A percentile compares a stretch with the other conserved stretches of the same genome.
These are phyloP conservation scores for Rhagoletis pomonella DNA, from an alignment of 1,140 invertebrate genomes.

Conservation along the genomic window DNA sequence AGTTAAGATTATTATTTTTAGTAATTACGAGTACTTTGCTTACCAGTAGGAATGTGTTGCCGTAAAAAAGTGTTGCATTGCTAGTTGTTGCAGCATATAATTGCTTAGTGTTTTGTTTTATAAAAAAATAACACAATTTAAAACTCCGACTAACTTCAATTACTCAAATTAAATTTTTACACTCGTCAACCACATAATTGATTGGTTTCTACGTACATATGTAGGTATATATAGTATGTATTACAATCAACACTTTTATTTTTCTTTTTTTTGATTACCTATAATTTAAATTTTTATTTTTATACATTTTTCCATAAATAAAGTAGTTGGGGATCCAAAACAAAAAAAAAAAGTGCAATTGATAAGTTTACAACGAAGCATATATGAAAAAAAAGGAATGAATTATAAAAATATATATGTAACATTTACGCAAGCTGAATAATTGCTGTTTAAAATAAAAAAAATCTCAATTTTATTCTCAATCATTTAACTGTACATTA, in stretches of 20 bases:
- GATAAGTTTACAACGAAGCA: constrained; percentile 12
- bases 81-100: not conserved
- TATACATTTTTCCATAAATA: not conserved
- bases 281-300: no score
- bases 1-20: not conserved
- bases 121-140: not conserved
- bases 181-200: not conserved
- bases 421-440: no score
- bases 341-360: not conserved
- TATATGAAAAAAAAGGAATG: not conserved
- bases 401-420: no score
- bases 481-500: no score
- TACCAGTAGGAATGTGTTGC: constrained; percentile 47
- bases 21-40: not conserved
- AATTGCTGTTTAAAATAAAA: no score
- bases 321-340: not conserved
- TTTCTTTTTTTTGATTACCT: not conserved
- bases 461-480: no score
- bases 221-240: no score
- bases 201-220: no score
- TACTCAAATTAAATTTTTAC: not conserved
- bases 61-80: constrained; percentile 32
- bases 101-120: not conserved
- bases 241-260: not conserved
- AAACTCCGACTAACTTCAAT: not conserved